Evolutionary conservation across 2,113 vertebrate genomes (phyloP), one percentile per base, ranked within the genome.

Genomic region (Xiphorhynchus elegans): DNA sequence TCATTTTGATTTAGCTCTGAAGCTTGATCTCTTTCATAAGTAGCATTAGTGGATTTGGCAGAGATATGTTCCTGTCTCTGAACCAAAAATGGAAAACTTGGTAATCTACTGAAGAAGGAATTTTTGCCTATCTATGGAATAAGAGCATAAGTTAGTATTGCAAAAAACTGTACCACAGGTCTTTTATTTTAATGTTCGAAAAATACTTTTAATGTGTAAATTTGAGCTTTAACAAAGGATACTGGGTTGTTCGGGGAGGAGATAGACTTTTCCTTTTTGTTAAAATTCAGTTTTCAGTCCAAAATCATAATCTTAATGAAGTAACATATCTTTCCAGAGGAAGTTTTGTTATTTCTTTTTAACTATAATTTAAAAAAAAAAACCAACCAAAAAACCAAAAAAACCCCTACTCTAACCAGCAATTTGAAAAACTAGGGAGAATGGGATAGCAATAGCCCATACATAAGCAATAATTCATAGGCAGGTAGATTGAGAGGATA

Each of bases 201-300:
- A 10, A 68, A 15, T 52, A 25, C 3, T 42, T 67, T 67, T 5
- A 42, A 7, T 2, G 1, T 39, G 3, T 39, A 64, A 91, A 56
- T 52, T 53, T 17, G 29, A 69, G 11, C 12, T 79, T 86, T 74
- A 53, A 26, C 9, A 59, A 53, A 39, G 4, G 39, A 67, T 17
- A 17, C 11, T 26, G 15, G 7, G 29, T 52, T 4, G 3, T 6
- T 8, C 4, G 6, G 4, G 14, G 7, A 31, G 16, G 15, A 55
- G 12, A 2, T 13, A 1, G 8, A 28, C 4, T 63, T 82, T 31
- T 68, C 7, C 3, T 60, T 69, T 56, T 63, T 74, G 15, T 50
- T 58, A 55, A 35, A 78, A 81, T 42, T 84, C 17, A 60, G 1
- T 50, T 70, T 90, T 88, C 14, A 35, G 29, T 68, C 5, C 11